Conservation (phyloP, 1,140 invertebrate genomes). For the Centruroides sculpturatus region DNA sequence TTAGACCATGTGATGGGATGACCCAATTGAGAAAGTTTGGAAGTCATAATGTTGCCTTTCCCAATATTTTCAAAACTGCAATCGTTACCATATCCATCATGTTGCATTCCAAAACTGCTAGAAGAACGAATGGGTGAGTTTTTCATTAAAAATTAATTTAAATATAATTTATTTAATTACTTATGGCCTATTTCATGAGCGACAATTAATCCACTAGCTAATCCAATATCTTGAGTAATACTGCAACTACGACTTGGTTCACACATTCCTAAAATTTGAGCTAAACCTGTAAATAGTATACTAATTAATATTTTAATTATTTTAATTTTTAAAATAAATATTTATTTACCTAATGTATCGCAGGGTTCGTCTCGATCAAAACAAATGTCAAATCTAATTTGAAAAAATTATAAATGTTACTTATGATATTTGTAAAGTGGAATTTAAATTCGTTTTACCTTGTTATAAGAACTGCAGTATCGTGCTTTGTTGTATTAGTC, state of each 20-base stretch:
- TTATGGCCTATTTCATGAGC: slow-evolving; percentile 23
- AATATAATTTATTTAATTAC: slow-evolving; percentile 10
- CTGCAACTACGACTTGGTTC: slow-evolving; percentile 14
- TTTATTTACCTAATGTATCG: slow-evolving; percentile 1
- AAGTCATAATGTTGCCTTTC: slow-evolving; percentile 19
- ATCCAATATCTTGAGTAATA: slow-evolving; percentile 19
- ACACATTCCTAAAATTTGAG: slow-evolving; percentile 20
- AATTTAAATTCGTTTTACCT: too few relatives aligned
- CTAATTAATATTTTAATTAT: background rate
- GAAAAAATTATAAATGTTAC: background rate
- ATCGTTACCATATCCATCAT: slow-evolving; percentile 20
- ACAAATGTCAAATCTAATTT: slow-evolving; percentile 5
- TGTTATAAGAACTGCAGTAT: too few relatives aligned
- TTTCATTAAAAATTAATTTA: too few relatives aligned
- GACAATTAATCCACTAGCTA: slow-evolving; percentile 18
- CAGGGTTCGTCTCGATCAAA: slow-evolving; percentile 1
- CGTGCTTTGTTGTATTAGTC: too few relatives aligned
- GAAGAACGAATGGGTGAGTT: too few relatives aligned
- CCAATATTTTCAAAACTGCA: slow-evolving; percentile 6
- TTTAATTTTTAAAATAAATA: background rate
- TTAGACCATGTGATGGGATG: slow-evolving; percentile 18
- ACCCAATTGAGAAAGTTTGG: slow-evolving; percentile 7
- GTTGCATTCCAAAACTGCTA: slow-evolving; percentile 21
- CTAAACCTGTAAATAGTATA: slow-evolving; percentile 18
- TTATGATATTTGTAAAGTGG: too few relatives aligned